These are phyloP conservation scores for Patella depressa DNA, from an alignment of 2,888 invertebrate genomes.

Conservation along the genomic window DNA sequence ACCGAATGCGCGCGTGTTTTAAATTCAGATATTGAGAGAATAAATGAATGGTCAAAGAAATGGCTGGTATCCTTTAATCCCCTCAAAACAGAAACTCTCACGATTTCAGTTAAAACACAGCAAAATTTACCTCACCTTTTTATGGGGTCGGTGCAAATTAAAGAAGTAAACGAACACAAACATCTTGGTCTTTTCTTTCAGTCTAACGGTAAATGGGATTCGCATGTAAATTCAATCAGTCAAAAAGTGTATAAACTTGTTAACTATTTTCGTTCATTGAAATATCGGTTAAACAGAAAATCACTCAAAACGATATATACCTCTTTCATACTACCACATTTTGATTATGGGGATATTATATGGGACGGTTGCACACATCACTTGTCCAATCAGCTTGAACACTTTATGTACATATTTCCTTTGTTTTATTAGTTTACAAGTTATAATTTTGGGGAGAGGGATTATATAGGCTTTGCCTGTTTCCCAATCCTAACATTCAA, in stretches of 20 bases:
- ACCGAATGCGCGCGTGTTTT: not conserved
- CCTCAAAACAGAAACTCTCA: not conserved
- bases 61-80: not conserved
- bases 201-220: not conserved
- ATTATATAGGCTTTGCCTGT: no score
- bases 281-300: not conserved
- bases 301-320: not conserved
- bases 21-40: not conserved
- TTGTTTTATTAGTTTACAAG: no score
- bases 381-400: not conserved
- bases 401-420: not conserved
- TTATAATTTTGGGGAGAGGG: no score
- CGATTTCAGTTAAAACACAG: not conserved
- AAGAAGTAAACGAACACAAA: not conserved
- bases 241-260: not conserved
- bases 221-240: not conserved
- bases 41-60: not conserved
- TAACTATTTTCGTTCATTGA: not conserved
- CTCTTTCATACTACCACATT: not conserved
- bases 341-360: not conserved
- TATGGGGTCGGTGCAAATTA: not conserved
- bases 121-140: not conserved
- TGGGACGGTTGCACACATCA: not conserved
- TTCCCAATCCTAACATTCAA: no score
- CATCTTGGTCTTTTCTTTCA: not conserved